Percentiles rank a stretch among this genome's conserved stretches.
Conservation (phyloP, 2,888 invertebrate genomes). For the Monopis laevigella region DNA sequence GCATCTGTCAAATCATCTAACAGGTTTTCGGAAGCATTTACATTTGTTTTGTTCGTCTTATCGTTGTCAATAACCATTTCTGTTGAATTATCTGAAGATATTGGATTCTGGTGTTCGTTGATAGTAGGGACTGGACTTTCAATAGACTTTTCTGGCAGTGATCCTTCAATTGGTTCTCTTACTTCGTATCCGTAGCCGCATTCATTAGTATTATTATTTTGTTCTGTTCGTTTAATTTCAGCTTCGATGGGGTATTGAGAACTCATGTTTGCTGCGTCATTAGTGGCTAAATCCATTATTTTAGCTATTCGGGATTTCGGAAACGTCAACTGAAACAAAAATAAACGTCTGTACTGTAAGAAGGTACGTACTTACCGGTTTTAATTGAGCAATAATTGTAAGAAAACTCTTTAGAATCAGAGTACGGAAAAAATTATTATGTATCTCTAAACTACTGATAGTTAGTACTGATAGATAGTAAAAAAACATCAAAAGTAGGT, state of each 20-base stretch:
- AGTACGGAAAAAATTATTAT: too few species aligned
- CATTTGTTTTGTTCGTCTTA: conserved; percentile 14
- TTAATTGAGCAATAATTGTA: conserved; percentile 4
- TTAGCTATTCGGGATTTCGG: conserved; percentile 14
- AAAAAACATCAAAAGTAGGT: too few species aligned
- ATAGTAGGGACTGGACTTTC: too few species aligned
- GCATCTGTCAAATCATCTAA: conserved; percentile 13
- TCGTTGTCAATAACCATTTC: conserved; percentile 14
- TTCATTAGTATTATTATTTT: conserved; percentile 10
- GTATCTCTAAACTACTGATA: too few species aligned
- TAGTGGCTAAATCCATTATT: conserved; percentile 14
- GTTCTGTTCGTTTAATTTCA: conserved; percentile 4
- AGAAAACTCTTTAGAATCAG: too few species aligned
- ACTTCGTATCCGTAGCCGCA: too few species aligned
- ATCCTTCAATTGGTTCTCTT: conserved; percentile 16
- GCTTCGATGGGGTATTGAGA: conserved; percentile 4
- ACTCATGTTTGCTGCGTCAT: conserved; percentile 1
- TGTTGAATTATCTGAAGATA: too few species aligned
- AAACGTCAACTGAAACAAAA: too few species aligned
- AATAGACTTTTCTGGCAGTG: too few species aligned
- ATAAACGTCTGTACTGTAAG: too few species aligned
- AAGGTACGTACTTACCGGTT: conserved; percentile 1
- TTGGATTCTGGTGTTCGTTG: conserved; percentile 12
- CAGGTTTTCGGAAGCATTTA: conserved; percentile 14
- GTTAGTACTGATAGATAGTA: too few species aligned